Evolutionary conservation across 2,888 invertebrate genomes (phyloP), one percentile per base, ranked within the genome.

Genomic region (Coelinius sp.): DNA sequence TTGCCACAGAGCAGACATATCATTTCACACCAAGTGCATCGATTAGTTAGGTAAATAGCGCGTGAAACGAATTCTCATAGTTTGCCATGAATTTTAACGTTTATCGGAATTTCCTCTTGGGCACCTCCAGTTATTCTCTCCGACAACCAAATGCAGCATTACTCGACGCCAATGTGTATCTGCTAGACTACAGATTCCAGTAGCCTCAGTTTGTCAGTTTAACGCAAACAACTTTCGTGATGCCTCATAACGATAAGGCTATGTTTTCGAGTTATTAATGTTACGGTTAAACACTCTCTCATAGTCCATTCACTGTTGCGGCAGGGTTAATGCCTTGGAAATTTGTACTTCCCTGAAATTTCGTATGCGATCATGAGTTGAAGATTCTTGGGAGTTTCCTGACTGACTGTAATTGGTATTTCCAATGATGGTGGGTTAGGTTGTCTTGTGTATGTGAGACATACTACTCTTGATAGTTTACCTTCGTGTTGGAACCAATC

Each of bases 41-140:
- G 41, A 68, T 46, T 59, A 20, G 31, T 46, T 31, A 49, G 44
- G 41, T 24, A 69, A 69, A 69, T 69, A 69, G 49, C 63, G 14
- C 63, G 62, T 69, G 49, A 69, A 69, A 69, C 69, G 31, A 62
- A 63, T 38, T 63, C 24, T 27, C 31, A 59, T 59, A 31, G 59
- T 17, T 44, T 46, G 46, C 52, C 56, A 62, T 69, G 69, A 62
- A 69, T 69, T 69, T 63, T 62, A 69, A 69, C 56, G 35, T 38
- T 27, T 68, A 68, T 68, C 44, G 68, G n/a, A 68, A 41, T 68
- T 59, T 68, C 38, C 27, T 35, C 59, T 31, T 59, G 59, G 31
- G 20, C 31, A 59, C 25, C 20, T 59, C 7, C 59, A 17, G 35
- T 59, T 35, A 59, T 17, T 56, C 56, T 27, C 25, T 25, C 1